Evolutionary conservation across 2,113 vertebrate genomes (phyloP), one percentile per base, ranked within the genome.

Genomic region (Spheniscus mendiculus): DNA sequence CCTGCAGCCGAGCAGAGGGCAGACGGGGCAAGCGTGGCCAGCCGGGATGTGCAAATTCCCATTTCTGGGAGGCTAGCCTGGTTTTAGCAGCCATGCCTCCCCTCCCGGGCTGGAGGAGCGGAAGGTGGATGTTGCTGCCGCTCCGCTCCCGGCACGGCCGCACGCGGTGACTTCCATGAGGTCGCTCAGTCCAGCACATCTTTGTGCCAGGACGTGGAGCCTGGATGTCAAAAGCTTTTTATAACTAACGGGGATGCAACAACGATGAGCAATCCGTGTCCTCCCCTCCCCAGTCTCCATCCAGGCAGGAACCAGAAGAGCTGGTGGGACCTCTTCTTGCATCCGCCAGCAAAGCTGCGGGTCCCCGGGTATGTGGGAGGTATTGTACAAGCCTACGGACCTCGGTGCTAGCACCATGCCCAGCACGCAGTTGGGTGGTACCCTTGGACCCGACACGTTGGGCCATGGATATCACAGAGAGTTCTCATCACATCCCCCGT

Each of bases 121-220:
- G 65, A 23, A 78, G 15, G 40, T 23, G 50, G 56, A 6, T 30
- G 36, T 5, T 44, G 36, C 47, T 19, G 12, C n/a, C 2, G 9
- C 40, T 67, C 27, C 3, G 3, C 32, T 79, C 38, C 47, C 5
- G 0, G 44, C n/a, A 47, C 0, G 1, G 50, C 52, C 3, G 0
- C 13, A 29, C 5, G 0, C 0, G 12, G 45, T 32, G 42, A 15
- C 26, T 25, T 45, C 82, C 42, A 40, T 10, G 8, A 44, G 67
- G 40, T 30, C 38, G 5, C 18, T 10, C 59, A 55, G 49, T 13
- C 42, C 62, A 23, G 55, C n/a, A 34, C 2, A 2, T 9, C 11
- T 62, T 30, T 26, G 59, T 8, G 17, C 40, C 45, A 13, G 61
- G 67, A 55, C 3, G 1, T 12, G 44, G 50, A 83, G 62, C 36